Base-by-base conservation (phyloP, 2,888 invertebrate genomes). In the Drosophila pegasa region DNA sequence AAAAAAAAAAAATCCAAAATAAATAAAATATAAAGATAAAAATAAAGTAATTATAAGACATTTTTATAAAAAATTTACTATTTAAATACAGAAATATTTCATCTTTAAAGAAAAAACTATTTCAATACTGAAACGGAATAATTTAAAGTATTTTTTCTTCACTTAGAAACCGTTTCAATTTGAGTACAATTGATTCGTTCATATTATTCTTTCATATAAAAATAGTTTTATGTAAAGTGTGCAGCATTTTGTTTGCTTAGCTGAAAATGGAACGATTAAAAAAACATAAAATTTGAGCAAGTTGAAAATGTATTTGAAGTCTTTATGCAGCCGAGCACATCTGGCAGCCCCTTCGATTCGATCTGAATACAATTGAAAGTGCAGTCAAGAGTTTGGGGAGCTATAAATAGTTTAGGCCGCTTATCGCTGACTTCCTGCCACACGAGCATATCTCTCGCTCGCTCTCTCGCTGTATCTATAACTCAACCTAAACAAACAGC, bases 391-490 rank as follows among this genome's bases (percentile, higher is more conserved):
- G 52, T 67, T 52, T 73, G 31, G 10, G n/a, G 25, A 6, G 71
- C 31, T 77, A 75, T 63, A 72, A 78, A 75, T 75, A 75, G 78
- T 55, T 64, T 27, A 31, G 57, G n/a, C 29, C 41, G 56, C 75
- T 75, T 75, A 75, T 75, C 75, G 68, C 22, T 51, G 65, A 75
- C 75, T 75, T 75, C 75, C 75, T 75, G 75, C 58, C 37, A 9
- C 18, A 18, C 16, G 43, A 72, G 56, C 40, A 48, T 62, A 71
- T 67, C 67, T 57, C 7, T 43, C n/a, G 62, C 67, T 57, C 7
- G 25, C n/a, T 16, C 8, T 22, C 8, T 10, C 43, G n/a, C n/a
- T n/a, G n/a, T 33, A 7, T 29, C 22, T 52, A 27, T 52, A 27
- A 29, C 43, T 43, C 16, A 54, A n/a, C 62, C 68, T 67, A 75